Evolutionary conservation across 30 jellyfish, hydroid and myxozoan species (phyloP), one percentile per base, ranked within the genome.

Genomic region (Hydractinia echinata): DNA sequence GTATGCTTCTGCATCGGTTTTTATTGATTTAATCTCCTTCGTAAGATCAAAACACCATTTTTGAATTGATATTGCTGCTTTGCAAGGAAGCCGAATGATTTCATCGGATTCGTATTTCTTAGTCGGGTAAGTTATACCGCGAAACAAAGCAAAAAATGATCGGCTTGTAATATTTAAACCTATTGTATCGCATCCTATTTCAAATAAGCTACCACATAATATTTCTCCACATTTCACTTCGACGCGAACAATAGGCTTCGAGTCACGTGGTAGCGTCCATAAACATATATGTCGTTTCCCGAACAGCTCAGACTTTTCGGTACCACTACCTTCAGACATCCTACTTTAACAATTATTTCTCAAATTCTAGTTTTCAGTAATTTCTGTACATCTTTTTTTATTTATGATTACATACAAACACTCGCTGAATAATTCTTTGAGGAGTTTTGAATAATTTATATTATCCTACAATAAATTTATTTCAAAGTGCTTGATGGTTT

Each of bases 181-280:
- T 7, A 92, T 20, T 2, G 98, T 92, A 8, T 84, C 88, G 71
- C 94, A 92, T 10, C 72, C 83, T 13, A 87, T 67, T 14, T 80
- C 69, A 53, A 92, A 71, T 83, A 92, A 79, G 21, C 81, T 76
- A 7, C 74, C 66, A n/a, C 96, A 86, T n/a, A 54, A n/a, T 11
- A 92, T 86, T 72, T 54, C 79, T 5, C 91, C 88, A 11, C 52
- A 53, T 49, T 88, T 81, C 5, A 81, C 91, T 76, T 92, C 95
- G 10, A 92, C 98, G 19, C 98, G 88, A 19, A 92, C 95, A 8
- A 91, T 95, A 9, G 98, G 98, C 8, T 89, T 81, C 20, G 96
- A 86, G 64, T 95, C 98, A 74, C 72, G 88, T 4, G 98, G 98
- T 16, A 92, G 76, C 14, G 90, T 79, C 93, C 95, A 92, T 13